These are phyloP conservation scores for Eidolon helvum DNA, from an alignment of 2,113 vertebrate species.

Conservation along the genomic window DNA sequence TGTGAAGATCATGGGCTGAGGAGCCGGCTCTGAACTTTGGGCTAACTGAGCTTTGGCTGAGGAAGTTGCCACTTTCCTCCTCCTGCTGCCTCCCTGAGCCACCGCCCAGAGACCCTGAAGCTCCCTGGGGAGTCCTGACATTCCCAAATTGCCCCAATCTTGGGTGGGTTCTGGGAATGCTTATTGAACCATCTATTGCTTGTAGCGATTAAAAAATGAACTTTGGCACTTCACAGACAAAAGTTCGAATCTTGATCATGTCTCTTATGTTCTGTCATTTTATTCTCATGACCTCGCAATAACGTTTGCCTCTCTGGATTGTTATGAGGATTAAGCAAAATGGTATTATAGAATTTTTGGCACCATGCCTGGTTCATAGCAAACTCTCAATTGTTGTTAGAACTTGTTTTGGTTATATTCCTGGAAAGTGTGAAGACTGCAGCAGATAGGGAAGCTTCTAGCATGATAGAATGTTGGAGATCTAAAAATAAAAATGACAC, in stretches of 20 bases:
- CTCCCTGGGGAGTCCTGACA: neutral
- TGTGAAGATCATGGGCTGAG: neutral
- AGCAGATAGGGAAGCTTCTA: neutral
- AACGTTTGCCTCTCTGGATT: neutral
- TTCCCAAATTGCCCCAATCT: neutral
- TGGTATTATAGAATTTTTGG: conserved; percentile 31
- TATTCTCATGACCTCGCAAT: neutral
- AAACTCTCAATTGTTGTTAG: conserved; percentile 47
- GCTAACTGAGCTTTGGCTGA: neutral
- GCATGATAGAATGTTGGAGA: neutral
- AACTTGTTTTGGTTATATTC: conserved; percentile 60
- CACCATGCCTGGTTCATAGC: conserved; percentile 53
- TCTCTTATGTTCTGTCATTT: neutral
- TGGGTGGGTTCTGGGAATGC: neutral
- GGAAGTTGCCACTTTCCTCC: neutral
- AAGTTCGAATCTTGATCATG: neutral
- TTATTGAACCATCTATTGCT: neutral
- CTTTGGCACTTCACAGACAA: neutral
- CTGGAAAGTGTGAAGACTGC: conserved; percentile 63
- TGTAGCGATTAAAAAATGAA: neutral
- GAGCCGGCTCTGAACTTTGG: neutral
- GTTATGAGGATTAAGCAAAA: conserved; percentile 49
- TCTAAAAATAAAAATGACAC: conserved; percentile 4
- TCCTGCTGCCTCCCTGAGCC: neutral
- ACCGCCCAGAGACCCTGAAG: neutral